Percentiles rank a stretch among this genome's conserved stretches.
Conservation (phyloP, 2,888 invertebrate species). For the Loripinus fragilis region DNA sequence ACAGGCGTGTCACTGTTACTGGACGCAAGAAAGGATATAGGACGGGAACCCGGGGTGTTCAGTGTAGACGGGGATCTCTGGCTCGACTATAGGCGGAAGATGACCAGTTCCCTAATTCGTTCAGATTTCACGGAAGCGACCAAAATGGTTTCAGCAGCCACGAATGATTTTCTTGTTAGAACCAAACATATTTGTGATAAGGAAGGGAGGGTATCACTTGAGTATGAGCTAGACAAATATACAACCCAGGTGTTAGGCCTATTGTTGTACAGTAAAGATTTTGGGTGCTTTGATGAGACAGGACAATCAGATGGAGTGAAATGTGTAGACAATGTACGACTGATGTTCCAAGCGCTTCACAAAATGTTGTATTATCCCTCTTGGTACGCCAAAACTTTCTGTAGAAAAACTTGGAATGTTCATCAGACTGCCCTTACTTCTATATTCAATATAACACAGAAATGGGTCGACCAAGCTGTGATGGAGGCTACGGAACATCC, state of each 20-base stretch:
- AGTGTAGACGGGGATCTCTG: slow-evolving; percentile 2
- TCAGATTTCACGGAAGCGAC: slow-evolving; percentile 4
- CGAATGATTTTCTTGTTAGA: neutral
- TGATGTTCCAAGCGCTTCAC: neutral
- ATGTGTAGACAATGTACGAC: neutral
- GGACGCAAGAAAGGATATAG: neutral
- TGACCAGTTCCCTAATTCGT: slow-evolving; percentile 5
- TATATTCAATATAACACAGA: neutral
- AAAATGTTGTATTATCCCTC: neutral
- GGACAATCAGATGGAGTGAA: slow-evolving; percentile 6
- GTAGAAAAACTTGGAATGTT: neutral
- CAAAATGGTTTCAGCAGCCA: neutral
- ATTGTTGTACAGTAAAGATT: slow-evolving; percentile 9
- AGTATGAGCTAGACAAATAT: neutral
- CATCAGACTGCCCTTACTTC: neutral
- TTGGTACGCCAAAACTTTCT: neutral
- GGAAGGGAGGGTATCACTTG: neutral
- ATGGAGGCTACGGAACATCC: neutral
- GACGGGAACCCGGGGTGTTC: neutral
- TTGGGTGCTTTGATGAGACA: slow-evolving; percentile 5
- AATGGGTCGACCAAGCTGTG: slow-evolving; percentile 1
- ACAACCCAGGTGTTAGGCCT: neutral
- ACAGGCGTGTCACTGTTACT: neutral
- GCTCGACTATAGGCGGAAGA: slow-evolving; percentile 1
- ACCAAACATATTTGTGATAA: neutral